These are phyloP conservation scores for Tetheella fluctuosa DNA, from an alignment of 2,888 invertebrate genomes.

Conservation along the genomic window DNA sequence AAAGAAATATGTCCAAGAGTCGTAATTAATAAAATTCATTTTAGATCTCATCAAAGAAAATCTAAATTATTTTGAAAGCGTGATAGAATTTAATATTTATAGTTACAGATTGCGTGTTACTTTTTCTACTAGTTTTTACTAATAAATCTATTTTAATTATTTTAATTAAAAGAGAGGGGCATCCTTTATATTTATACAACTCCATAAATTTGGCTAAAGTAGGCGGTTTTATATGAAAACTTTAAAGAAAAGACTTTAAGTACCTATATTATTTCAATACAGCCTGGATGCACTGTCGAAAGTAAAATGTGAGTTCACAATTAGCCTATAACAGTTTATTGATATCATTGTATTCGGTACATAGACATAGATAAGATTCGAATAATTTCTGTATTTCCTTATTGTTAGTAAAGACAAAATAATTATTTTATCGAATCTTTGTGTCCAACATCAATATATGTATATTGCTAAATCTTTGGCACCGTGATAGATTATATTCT, in stretches of 20 bases:
- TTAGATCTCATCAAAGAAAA: too few relatives aligned
- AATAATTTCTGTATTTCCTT: too few relatives aligned
- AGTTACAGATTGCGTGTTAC: not conserved
- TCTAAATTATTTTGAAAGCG: not conserved
- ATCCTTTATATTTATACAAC: not conserved
- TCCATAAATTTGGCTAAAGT: not conserved
- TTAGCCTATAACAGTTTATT: not conserved
- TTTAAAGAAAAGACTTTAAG: too few relatives aligned
- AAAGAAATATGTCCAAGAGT: not conserved
- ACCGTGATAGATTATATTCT: too few relatives aligned
- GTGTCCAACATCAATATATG: too few relatives aligned
- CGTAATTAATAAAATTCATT: not conserved
- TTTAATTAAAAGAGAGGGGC: slow-evolving; percentile 1
- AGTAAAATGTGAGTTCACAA: not conserved
- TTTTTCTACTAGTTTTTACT: not conserved
- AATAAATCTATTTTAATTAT: not conserved
- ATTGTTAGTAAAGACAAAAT: too few relatives aligned
- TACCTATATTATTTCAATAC: too few relatives aligned
- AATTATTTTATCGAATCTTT: too few relatives aligned
- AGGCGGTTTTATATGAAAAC: not conserved
- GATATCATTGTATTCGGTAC: not conserved
- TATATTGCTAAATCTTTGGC: too few relatives aligned
- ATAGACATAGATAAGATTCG: too few relatives aligned
- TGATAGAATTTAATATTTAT: not conserved
- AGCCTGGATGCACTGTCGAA: not conserved